Evolutionary conservation across 1,140 invertebrate species (phyloP), one percentile per base, ranked within the genome.

Genomic region (Leptonema lineaticorne): DNA sequence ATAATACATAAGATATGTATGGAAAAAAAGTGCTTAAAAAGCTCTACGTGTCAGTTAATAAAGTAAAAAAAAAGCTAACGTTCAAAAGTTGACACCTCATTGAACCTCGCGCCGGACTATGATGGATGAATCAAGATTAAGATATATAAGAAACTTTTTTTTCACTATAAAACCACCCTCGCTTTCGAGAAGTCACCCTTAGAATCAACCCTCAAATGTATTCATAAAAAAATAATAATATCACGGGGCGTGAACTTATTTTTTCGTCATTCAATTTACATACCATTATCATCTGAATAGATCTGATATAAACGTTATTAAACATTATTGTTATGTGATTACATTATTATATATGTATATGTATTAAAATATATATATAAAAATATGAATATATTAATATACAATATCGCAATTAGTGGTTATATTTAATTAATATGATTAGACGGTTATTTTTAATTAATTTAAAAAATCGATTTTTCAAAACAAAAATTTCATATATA

Each of bases 71-170:
- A 41, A 41, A 14, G 37, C 37, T 16, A 24, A 8, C 8, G 29
- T 58, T 58, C 28, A 16, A 62, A 37, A 22, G 59, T 62, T 62
- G 59, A 30, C 59, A 62, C 59, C 30, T 62, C 27, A 33, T 37
- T 37, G 29, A 33, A 18, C 27, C 26, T n/a, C 24, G 27, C 28
- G 37, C 11, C 16, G 37, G 37, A 41, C 16, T 62, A 62, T 62
- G 59, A 62, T 62, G 59, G 59, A 62, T 62, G 59, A 37, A 37
- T 37, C 11, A 22, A 20, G 59, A 62, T 62, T 62, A 62, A 62
- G 59, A 62, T 62, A 30, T 62, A 62, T 20, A 30, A 37, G 20
- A 20, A 33, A 18, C 16, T 6, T n/a, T 30, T 57, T 14, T 16
- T 41, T 16, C 37, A 41, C 16, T 9, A 41, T n/a, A 56, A 56